Percentiles rank a stretch among this genome's conserved stretches.
These are phyloP conservation scores for Oryctes rhinoceros DNA, from an alignment of 1,140 invertebrate genomes.

Conservation along the genomic window DNA sequence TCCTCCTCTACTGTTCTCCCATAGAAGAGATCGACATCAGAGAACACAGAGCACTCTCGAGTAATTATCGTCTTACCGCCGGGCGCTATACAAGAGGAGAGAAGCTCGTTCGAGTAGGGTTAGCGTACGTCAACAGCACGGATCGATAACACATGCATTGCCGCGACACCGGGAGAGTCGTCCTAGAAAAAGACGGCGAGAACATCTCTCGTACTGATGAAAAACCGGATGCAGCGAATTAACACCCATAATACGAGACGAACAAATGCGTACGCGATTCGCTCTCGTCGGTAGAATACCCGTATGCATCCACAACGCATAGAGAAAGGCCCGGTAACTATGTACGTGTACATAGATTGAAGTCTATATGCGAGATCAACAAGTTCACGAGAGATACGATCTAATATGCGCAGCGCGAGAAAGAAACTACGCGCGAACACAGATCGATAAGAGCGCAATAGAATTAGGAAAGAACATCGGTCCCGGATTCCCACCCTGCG, in stretches of 20 bases:
- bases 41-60: neutral
- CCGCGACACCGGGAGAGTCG: neutral
- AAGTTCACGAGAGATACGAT: too few relatives aligned
- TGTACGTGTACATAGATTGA: too few relatives aligned
- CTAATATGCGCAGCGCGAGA: too few relatives aligned
- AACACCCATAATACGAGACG: neutral
- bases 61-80: neutral
- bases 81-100: neutral
- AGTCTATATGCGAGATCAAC: too few relatives aligned
- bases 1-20: neutral
- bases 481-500: too few relatives aligned
- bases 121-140: neutral
- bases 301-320: too few relatives aligned
- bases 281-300: neutral
- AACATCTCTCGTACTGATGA: neutral
- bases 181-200: neutral
- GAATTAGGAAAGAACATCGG: too few relatives aligned
- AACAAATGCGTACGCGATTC: slow-evolving; percentile 9
- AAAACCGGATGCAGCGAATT: slow-evolving; percentile 4
- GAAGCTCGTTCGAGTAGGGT: neutral
- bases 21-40: neutral
- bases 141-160: neutral
- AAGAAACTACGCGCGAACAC: too few relatives aligned
- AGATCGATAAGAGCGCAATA: too few relatives aligned
- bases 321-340: too few relatives aligned